Evolutionary conservation across 1,140 invertebrate species (phyloP).

Genomic region (Sminthurides bifidus): DNA sequence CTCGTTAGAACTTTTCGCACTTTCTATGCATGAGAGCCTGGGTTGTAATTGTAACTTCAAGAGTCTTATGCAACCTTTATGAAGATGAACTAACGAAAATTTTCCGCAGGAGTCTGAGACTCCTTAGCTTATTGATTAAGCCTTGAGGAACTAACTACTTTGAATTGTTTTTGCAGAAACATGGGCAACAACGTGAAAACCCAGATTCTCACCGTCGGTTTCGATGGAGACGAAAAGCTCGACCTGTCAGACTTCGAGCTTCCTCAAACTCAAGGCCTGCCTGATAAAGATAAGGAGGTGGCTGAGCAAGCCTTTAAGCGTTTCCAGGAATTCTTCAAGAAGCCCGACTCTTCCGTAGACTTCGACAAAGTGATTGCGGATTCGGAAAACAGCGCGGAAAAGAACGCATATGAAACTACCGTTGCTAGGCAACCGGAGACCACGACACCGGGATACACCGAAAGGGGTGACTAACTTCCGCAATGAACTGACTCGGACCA

Average conservation of each 20-base stretch:
- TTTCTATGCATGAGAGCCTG: too few species aligned
- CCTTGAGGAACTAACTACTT: not conserved
- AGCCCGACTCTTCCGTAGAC: slow-evolving; percentile 1
- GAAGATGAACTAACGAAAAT: too few species aligned
- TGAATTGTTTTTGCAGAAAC: not conserved
- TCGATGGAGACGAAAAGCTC: slow-evolving; percentile 25
- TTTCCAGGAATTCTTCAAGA: slow-evolving; percentile 24
- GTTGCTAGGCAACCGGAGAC: not conserved
- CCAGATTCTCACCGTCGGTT: slow-evolving; percentile 26
- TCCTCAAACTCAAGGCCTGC: not conserved
- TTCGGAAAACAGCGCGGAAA: not conserved
- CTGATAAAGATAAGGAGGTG: slow-evolving; percentile 10
- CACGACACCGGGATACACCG: not conserved
- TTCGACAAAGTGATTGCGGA: slow-evolving; percentile 8
- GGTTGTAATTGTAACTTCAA: too few species aligned
- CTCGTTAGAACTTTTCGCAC: too few species aligned
- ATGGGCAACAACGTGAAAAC: slow-evolving; percentile 14
- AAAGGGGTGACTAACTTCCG: not conserved
- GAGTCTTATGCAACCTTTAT: too few species aligned
- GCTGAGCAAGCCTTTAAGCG: slow-evolving; percentile 19
- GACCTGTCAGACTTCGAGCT: slow-evolving; percentile 23
- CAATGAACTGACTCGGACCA: not conserved
- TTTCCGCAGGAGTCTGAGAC: not conserved
- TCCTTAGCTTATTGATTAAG: too few species aligned
- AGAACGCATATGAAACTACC: not conserved